Base-by-base conservation (phyloP, 2,797 vertebrate species). In the Florisuga fusca region DNA sequence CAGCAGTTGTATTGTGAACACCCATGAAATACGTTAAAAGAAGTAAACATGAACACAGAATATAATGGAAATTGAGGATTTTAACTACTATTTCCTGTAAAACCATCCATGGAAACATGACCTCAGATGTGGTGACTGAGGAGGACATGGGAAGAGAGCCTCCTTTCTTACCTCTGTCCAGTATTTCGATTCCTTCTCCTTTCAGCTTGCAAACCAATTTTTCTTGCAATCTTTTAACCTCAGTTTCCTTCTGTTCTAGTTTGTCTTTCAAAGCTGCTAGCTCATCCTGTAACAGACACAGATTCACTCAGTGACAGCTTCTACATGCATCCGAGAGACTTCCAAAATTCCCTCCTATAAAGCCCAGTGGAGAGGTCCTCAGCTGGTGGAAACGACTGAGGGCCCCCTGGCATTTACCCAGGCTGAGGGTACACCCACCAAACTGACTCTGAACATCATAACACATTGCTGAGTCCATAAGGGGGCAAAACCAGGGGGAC, bases 231-330 rank as follows among this genome's bases (percentile, higher is more conserved):
- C 98, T 98, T 95, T 98, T 98, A 79, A 99, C 98, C 91, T 99
- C 99, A 0, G 97, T 97, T 78, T 99, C 99, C 95, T 98, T 99
- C 95, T 98, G 98, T 94, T 99, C 99, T 91, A 99, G 97, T 91
- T 99, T 98, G 91, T 98, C 98, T 97, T 98, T 99, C 96, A 99
- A 96, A 66, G 98, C 94, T 50, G 95, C 89, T 46, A 99, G 95
- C 86, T 99, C 99, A 88, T 99, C 99, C 99, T 99, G 97, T 64
- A 82, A 89, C 48, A 89, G 92, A 92, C n/a, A 91, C 2, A 93
- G 26, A 76, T 57, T 19, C 53, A 69, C 67, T 93, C 71, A 83
- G 69, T 53, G 63, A 76, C 73, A 84, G 62, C 50, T 67, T 62
- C 72, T 27, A 69, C 25, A 21, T 0, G 1, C 57, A 67, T 16